Conservation (phyloP, 1,140 invertebrate genomes). For the Drosophila lini region DNA sequence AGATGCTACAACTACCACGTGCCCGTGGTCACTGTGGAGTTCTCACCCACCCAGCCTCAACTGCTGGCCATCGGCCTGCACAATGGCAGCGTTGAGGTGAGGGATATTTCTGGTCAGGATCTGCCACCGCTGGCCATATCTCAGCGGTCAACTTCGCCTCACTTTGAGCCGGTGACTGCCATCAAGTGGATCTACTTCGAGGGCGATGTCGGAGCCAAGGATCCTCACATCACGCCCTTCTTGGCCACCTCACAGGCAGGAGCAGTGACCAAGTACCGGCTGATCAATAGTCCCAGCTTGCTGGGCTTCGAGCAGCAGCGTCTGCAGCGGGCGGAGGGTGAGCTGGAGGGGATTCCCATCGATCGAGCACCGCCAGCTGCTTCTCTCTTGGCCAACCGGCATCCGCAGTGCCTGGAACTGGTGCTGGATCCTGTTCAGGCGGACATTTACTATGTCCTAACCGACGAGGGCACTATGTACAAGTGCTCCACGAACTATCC, state of each 20-base stretch:
- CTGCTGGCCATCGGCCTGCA: conserved; percentile 91
- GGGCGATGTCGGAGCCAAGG: conserved; percentile 77
- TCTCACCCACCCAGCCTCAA: conserved; percentile 89
- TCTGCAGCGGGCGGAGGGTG: conserved; percentile 87
- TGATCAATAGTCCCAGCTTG: conserved; percentile 78
- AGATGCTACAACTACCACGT: conserved; percentile 88
- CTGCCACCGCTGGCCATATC: conserved; percentile 86
- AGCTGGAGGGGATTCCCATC: conserved; percentile 86
- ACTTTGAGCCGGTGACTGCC: conserved; percentile 89
- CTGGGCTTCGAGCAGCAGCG: conserved; percentile 87
- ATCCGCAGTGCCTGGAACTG: conserved; percentile 87
- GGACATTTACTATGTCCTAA: conserved; percentile 91
- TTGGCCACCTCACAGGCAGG: conserved; percentile 87
- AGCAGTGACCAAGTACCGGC: conserved; percentile 86
- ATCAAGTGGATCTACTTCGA: conserved; percentile 86
- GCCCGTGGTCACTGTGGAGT: conserved; percentile 90
- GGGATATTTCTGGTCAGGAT: conserved; percentile 87
- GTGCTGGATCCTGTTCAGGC: conserved; percentile 87
- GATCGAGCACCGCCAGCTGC: conserved; percentile 21
- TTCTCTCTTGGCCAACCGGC: conserved; percentile 60
- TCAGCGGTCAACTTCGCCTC: conserved; percentile 85
- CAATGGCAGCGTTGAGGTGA: conserved; percentile 90
- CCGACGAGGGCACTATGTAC: conserved; percentile 92
- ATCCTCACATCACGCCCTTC: conserved; percentile 79
- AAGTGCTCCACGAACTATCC: conserved; percentile 89